phyloP scores from a whole-genome alignment of 2,888 invertebrate genomes.

The Eugnorisma glareosa region DNA sequence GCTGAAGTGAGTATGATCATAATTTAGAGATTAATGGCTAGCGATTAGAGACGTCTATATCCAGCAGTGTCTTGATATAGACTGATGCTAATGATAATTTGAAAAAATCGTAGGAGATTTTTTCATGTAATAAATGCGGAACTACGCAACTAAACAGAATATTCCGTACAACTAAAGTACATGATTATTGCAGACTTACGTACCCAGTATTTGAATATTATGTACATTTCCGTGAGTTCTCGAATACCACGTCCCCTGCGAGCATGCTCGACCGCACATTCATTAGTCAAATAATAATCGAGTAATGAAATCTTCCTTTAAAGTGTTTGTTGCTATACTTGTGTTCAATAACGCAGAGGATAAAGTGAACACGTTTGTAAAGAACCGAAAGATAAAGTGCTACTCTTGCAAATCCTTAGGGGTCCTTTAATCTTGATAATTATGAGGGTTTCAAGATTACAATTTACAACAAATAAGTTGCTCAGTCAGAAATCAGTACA shows the following conservation, averaged over 20 bases:
- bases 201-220: conserved; percentile 18
- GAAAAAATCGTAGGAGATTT: no score
- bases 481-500: no score
- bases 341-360: background rate
- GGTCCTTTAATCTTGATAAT: no score
- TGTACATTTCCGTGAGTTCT: conserved; percentile 29
- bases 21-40: background rate
- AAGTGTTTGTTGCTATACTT: conserved; percentile 7
- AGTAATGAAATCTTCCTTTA: conserved; percentile 18
- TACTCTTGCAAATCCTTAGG: no score
- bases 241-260: conserved; percentile 5
- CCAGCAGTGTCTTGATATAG: no score
- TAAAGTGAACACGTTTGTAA: background rate
- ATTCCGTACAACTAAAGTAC: background rate
- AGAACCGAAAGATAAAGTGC: no score
- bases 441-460: no score
- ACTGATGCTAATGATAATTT: no score
- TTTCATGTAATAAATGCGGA: conserved; percentile 23
- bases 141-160: background rate
- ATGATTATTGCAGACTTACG: conserved; percentile 34
- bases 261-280: conserved; percentile 9
- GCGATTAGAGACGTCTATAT: background rate
- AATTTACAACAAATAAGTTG: no score
- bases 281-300: conserved; percentile 1
- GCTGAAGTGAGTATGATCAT: background rate